These are phyloP conservation scores for Argyra leucocephala DNA, from an alignment of 2,888 invertebrate species.

Conservation along the genomic window DNA sequence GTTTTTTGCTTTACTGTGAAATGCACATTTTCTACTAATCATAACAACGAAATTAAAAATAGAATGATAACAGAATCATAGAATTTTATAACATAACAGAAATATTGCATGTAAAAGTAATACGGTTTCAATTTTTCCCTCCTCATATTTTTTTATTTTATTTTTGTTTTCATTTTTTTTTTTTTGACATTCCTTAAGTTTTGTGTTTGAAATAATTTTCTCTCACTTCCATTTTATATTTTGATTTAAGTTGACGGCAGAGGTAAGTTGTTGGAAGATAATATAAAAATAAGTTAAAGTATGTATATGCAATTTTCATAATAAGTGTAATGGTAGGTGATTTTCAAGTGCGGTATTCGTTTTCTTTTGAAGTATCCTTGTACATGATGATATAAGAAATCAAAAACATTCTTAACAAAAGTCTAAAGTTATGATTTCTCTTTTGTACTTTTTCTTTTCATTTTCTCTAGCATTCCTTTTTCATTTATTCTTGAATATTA, in stretches of 20 bases:
- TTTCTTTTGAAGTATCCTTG: background rate
- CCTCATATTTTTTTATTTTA: background rate
- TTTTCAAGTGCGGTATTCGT: background rate
- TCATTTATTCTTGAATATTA: background rate
- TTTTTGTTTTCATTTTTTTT: background rate
- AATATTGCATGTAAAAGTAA: too few species aligned
- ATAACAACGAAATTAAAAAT: too few species aligned
- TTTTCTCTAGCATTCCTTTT: background rate
- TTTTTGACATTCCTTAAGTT: background rate
- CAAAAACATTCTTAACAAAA: conserved; percentile 1
- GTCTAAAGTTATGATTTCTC: background rate
- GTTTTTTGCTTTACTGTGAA: too few species aligned
- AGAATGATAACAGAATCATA: too few species aligned
- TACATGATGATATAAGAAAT: background rate
- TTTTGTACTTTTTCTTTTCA: background rate
- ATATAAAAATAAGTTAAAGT: background rate
- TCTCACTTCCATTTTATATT: background rate
- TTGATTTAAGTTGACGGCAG: background rate
- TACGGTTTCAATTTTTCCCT: background rate
- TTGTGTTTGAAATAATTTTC: background rate
- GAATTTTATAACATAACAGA: too few species aligned
- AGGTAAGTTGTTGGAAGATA: background rate
- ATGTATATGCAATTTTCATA: conserved; percentile 3
- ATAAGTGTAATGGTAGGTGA: conserved; percentile 2
- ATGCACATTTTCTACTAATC: too few species aligned